Base-by-base conservation (phyloP, 2,797 vertebrate species). In the Acridotheres tristis region DNA sequence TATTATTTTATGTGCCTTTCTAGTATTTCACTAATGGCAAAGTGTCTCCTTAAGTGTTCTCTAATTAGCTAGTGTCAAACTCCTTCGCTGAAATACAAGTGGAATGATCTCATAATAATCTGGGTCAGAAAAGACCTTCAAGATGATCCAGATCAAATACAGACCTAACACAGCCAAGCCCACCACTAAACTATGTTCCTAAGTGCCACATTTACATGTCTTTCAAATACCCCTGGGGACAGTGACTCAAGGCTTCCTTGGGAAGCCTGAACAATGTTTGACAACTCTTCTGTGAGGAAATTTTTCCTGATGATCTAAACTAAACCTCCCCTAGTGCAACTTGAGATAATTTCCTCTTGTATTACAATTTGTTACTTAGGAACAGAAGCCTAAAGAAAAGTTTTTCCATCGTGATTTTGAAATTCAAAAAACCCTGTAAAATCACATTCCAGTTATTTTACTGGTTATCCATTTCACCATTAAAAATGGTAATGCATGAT, bases 161-260 rank as follows among this genome's bases (percentile, higher is more conserved):
- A 34, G 42, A 42, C 34, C 5, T 6, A 25, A 20, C 42, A 30
- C 16, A 48, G 30, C 16, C 34, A 48, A 74, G 4, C 16, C 9
- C 43, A 26, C 7, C 34, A 48, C 20, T 48, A 21, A 65, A 21
- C 4, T 25, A 6, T 20, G 30, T 19, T 38, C 29, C 29, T 15
- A n/a, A 30, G 42, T 25, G 42, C 16, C 42, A 29, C 42, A 57
- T 30, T 34, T 13, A 13, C 16, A 2, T 20, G 8, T 16, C 16
- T 57, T 20, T 23, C 16, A 25, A 34, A 18, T 10, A 17, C 1
- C 13, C 2, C 30, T 13, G 34, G 51, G 30, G 20, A 25, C 0
- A 40, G 16, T 5, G 34, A 30, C 34, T 25, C 59, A 25, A 3
- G 2, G 34, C 30, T 65, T 34, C 13, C 15, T 51, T 65, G 34